Conservation (phyloP, 2,797 vertebrate genomes). For the Neostethus bicornis region DNA sequence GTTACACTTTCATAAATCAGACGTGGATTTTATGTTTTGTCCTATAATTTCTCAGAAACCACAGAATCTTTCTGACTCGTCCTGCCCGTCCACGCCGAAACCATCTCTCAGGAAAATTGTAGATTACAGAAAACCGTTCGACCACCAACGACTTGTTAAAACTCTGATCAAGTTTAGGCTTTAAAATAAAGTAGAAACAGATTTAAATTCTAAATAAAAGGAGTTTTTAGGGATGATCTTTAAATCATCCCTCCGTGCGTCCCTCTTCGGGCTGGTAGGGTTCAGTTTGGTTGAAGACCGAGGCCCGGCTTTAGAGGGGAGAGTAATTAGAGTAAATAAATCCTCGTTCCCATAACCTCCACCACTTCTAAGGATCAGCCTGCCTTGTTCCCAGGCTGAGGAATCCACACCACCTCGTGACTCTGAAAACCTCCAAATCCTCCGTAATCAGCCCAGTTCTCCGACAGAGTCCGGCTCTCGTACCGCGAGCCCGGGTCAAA, state of each 20-base stretch:
- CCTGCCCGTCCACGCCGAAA: conserved; percentile 25
- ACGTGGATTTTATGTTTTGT: conserved; percentile 28
- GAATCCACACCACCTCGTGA: conserved; percentile 58
- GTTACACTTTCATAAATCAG: conserved; percentile 49
- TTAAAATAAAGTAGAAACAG: no score
- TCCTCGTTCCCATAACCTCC: conserved; percentile 55
- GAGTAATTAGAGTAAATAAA: conserved; percentile 53
- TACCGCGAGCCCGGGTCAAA: conserved; percentile 31
- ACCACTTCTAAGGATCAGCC: conserved; percentile 46
- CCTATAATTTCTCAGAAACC: conserved; percentile 59
- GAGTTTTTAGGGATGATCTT: no score
- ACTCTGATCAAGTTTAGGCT: conserved; percentile 16
- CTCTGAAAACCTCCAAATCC: conserved; percentile 59
- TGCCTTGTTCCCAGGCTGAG: conserved; percentile 45
- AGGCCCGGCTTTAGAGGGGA: conserved; percentile 24
- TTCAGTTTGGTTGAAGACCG: no score
- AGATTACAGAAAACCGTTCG: conserved; percentile 35
- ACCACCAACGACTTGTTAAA: conserved; percentile 21
- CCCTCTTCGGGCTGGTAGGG: no score
- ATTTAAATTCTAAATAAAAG: no score
- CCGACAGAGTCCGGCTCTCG: conserved; percentile 32
- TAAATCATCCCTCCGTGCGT: conserved; percentile 22
- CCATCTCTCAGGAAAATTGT: conserved; percentile 28
- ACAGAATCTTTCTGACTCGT: conserved; percentile 15
- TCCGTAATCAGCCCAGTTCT: conserved; percentile 56